Evolutionary conservation across 2,888 invertebrate genomes (phyloP), one percentile per base, ranked within the genome.

Genomic region (Meganola albula): DNA sequence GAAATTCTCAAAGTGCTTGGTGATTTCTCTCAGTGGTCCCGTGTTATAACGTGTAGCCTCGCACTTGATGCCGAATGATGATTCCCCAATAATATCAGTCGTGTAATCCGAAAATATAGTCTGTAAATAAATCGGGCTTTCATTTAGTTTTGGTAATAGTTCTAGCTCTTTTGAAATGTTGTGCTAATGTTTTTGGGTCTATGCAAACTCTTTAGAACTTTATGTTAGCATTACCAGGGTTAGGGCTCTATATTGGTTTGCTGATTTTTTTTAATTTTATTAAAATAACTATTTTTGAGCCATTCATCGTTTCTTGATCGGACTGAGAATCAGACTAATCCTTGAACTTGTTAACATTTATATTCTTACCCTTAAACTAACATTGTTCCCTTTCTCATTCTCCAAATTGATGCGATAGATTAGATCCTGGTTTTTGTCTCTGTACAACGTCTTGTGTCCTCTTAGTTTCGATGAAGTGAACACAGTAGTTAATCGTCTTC

Each of bases 401-500:
- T 62, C 64, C 0, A 31, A 37, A 4, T 44, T 32, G 6, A 65
- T 54, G n/a, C 70, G 54, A 12, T 58, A 36, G 1, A 62, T 36
- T 13, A 74, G 29, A 6, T 71, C 62, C 0, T 43, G 27, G 0
- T 54, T 27, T 18, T 74, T 74, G 7, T 16, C 40, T 1, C 29
- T 13, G 12, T 57, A 43, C 0, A 64, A 34, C 2, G 36, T 34
- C 2, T 64, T 57, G 12, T 65, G 38, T 2, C 48, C 46, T 7
- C 53, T 53, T 1, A 74, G 52, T 25, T 72, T 74, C 1, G 71
- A 46, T 0, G 60, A 56, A 0, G 73, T 70, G 41, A 73, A 72
- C 1, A 63, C 48, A 0, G 47, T 4, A 0, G 64, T 68, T 20
- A 74, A 31, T 0, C 58, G 58, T 3, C 49, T 48, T 12, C 74